A percentile compares a stretch with the other conserved stretches of the same genome.
Evolutionary conservation across 2,113 vertebrate genomes (phyloP).

Genomic region (Rana temporaria): DNA sequence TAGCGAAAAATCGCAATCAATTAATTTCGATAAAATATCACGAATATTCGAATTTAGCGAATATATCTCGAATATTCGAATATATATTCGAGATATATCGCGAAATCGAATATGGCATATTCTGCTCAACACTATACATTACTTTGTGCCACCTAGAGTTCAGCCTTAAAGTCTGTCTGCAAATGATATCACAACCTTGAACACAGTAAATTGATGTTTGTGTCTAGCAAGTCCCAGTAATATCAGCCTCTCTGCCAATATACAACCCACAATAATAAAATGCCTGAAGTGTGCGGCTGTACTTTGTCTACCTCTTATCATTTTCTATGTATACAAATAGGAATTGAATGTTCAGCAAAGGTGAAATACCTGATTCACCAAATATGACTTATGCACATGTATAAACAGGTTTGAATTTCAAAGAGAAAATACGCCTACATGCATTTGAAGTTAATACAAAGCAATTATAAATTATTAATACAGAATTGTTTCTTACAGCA

Average conservation of each 20-base stretch:
- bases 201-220: constrained; percentile 10
- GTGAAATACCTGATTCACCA: constrained; percentile 1
- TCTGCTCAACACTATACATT: no score
- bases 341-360: constrained; percentile 18
- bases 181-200: not conserved
- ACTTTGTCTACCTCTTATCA: constrained; percentile 7
- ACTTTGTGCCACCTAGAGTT: no score
- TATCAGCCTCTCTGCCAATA: not conserved
- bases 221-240: not conserved
- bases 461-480: constrained; percentile 3
- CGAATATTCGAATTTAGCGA: no score
- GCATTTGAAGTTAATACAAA: not conserved
- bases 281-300: constrained; percentile 9
- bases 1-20: no score
- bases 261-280: constrained; percentile 15
- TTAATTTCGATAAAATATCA: no score
- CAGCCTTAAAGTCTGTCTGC: not conserved
- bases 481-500: not conserved
- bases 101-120: no score
- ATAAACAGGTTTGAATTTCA: constrained; percentile 2
- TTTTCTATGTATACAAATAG: constrained; percentile 17
- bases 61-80: no score
- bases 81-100: no score
- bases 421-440: not conserved
- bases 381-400: not conserved